Conservation (phyloP, 1,140 invertebrate genomes). For the Papilio dardanus region DNA sequence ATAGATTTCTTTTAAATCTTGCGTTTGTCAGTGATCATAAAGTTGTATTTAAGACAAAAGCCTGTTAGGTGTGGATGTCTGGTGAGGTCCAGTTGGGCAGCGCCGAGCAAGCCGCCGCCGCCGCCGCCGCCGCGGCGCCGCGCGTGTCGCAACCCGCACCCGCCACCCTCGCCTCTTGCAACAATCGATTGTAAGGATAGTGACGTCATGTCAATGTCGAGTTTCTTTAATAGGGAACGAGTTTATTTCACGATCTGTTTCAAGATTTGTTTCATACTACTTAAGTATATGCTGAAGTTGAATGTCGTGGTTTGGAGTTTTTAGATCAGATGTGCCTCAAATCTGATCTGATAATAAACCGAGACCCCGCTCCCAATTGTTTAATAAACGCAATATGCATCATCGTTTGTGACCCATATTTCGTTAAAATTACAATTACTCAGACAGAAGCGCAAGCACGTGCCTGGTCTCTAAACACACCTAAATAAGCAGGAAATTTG, state of each 20-base stretch:
- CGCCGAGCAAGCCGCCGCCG: not conserved
- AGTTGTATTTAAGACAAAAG: not conserved
- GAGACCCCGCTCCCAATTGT: not conserved
- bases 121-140: not conserved
- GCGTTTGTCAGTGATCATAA: not conserved
- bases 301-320: not conserved
- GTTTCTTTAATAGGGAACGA: not conserved
- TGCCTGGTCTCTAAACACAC: not conserved
- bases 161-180: not conserved
- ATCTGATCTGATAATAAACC: not conserved
- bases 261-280: not conserved
- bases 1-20: not conserved
- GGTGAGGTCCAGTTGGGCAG: not conserved
- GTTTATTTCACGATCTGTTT: not conserved
- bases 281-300: not conserved
- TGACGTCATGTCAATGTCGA: not conserved
- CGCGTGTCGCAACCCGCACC: constrained; percentile 1
- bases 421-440: not conserved
- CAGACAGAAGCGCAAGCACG: not conserved
- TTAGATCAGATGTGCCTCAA: not conserved
- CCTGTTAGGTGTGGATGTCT: not conserved
- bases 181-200: not conserved
- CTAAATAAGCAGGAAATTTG: not conserved
- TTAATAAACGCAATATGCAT: constrained; percentile 3
- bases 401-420: not conserved